These are phyloP conservation scores for Microplitis deprimator DNA, from an alignment of 2,888 invertebrate species.

Conservation along the genomic window DNA sequence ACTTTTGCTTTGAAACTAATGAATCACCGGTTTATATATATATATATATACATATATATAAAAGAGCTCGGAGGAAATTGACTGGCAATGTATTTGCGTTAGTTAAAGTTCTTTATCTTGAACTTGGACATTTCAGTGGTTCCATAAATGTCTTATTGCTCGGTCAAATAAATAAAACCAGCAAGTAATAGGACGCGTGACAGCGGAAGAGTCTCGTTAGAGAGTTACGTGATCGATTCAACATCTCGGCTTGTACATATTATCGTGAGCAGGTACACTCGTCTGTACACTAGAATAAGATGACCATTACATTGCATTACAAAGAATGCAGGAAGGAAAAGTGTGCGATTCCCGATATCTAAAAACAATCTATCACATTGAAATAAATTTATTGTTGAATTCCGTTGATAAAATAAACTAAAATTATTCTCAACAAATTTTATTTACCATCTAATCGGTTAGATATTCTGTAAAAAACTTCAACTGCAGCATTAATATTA, in stretches of 20 bases:
- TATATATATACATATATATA: not conserved
- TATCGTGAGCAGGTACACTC: not conserved
- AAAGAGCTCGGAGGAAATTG: not conserved
- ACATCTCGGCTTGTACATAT: not conserved
- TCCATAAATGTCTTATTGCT: not conserved
- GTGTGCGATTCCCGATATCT: not conserved
- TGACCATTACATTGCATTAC: not conserved
- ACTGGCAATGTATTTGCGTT: not conserved
- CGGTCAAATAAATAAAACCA: not conserved
- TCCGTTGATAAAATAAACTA: not conserved
- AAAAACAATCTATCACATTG: constrained; percentile 3
- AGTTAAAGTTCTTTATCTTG: not conserved
- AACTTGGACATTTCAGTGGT: not conserved
- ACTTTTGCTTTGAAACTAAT: not conserved
- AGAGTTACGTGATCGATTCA: constrained; percentile 55
- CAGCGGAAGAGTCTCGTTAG: constrained; percentile 61
- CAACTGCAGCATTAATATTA: not conserved
- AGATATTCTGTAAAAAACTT: not conserved
- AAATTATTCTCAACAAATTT: not conserved
- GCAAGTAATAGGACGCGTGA: constrained; percentile 44
- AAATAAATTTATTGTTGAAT: not conserved
- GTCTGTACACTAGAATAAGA: not conserved
- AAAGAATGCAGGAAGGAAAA: constrained; percentile 14
- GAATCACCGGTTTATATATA: not conserved
- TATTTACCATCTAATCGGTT: not conserved